A percentile compares a stretch with the other conserved stretches of the same genome.
Evolutionary conservation across 2,113 vertebrate species (phyloP).

Genomic region (Circaetus gallicus): DNA sequence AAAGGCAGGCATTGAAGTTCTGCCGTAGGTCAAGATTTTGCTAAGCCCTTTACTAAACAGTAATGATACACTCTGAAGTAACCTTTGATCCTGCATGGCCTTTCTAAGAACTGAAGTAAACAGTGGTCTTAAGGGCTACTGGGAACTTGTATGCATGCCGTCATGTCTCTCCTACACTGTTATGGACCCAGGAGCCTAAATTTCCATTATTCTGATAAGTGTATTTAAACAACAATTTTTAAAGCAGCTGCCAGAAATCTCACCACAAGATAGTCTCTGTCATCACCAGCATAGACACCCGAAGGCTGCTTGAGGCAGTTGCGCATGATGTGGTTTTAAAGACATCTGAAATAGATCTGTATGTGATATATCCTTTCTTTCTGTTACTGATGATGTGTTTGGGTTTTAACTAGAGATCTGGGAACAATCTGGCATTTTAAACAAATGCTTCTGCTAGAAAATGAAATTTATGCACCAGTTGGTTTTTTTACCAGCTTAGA

Average conservation of each 20-base stretch:
- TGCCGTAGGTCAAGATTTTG: neutral
- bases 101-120: neutral
- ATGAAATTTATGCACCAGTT: neutral
- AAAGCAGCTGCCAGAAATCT: neutral
- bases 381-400: neutral
- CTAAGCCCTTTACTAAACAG: neutral
- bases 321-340: rapidly evolving
- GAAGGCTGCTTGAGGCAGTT: neutral
- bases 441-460: neutral
- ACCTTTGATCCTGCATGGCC: neutral
- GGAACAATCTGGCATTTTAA: neutral
- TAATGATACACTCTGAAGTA: neutral
- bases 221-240: neutral
- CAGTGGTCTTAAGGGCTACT: neutral
- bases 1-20: neutral
- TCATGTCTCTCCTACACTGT: neutral
- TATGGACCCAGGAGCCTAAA: neutral
- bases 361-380: neutral
- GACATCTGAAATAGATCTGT: neutral
- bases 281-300: neutral
- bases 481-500: neutral
- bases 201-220: neutral
- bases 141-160: neutral
- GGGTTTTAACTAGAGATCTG: neutral
- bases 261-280: neutral